Evolutionary conservation across 1,140 invertebrate genomes (phyloP).

Genomic region (Caenorhabditis remanei): DNA sequence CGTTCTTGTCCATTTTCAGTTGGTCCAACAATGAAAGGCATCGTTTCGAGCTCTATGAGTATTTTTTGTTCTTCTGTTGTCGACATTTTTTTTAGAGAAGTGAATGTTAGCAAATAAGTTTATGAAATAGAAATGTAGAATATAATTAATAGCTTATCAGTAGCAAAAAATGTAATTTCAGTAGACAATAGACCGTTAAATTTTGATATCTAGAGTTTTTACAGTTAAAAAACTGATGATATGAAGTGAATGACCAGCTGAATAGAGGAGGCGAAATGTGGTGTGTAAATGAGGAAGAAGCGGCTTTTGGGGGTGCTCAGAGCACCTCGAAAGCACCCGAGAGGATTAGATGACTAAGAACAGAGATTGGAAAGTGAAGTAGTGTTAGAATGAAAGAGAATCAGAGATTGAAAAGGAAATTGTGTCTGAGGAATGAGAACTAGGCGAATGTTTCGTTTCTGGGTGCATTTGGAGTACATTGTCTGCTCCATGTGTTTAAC

Average conservation of each 20-base stretch:
- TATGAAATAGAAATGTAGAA: not conserved
- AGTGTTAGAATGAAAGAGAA: not conserved
- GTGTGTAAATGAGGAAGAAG: not conserved
- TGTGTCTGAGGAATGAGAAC: conserved; percentile 1
- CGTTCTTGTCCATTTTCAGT: conserved; percentile 15
- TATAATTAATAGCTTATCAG: not conserved
- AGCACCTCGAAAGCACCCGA: conserved; percentile 45
- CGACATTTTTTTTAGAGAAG: not conserved
- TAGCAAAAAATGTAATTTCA: not conserved
- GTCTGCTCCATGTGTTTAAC: not conserved
- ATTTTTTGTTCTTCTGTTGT: conserved; percentile 44
- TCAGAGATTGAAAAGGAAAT: conserved; percentile 12
- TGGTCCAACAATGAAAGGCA: conserved; percentile 25
- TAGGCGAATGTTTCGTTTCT: conserved; percentile 32
- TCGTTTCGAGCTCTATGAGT: conserved; percentile 48
- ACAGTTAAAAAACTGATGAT: not conserved
- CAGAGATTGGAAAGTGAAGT: conserved; percentile 3
- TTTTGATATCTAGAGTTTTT: not conserved
- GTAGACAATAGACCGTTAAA: conserved; percentile 21
- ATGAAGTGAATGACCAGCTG: not conserved
- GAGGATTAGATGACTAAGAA: conserved; percentile 55
- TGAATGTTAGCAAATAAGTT: not conserved
- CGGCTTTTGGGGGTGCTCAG: conserved; percentile 12
- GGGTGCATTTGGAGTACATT: conserved; percentile 21
- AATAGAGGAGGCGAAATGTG: not conserved